phyloP scores from a whole-genome alignment of 2,797 vertebrate genomes.

The Pteropus rufus region DNA sequence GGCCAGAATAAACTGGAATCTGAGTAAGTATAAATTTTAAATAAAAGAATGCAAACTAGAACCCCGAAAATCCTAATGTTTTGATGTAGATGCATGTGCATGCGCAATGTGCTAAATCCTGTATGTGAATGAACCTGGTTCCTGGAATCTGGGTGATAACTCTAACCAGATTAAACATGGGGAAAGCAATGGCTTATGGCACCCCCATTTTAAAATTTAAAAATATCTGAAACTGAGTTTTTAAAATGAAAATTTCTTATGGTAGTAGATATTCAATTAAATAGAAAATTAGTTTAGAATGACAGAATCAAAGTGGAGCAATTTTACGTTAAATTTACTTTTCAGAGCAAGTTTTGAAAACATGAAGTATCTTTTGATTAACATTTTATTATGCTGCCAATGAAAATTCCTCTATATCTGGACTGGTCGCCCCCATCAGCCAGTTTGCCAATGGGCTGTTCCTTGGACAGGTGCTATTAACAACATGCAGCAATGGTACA shows the following conservation, averaged over 20 bases:
- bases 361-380: conserved; percentile 8
- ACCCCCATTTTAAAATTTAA: neutral
- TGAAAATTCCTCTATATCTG: conserved; percentile 8
- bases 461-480: neutral
- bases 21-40: conserved; percentile 35
- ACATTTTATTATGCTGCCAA: conserved; percentile 8
- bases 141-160: neutral
- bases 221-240: neutral
- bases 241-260: neutral
- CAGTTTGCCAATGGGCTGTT: conserved; percentile 3
- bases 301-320: neutral
- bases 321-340: conserved; percentile 40
- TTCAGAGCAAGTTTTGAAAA: conserved; percentile 39
- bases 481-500: neutral
- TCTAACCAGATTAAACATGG: neutral
- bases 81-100: neutral
- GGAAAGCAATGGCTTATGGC: neutral
- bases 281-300: conserved; percentile 35
- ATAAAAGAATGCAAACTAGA: conserved; percentile 29
- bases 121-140: neutral
- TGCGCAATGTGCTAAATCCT: neutral
- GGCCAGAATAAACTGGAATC: neutral
- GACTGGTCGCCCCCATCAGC: neutral
- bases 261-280: conserved; percentile 4
- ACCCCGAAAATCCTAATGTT: neutral